Base-by-base conservation (phyloP, 1,140 invertebrate species). In the Drosophila paulistorum region DNA sequence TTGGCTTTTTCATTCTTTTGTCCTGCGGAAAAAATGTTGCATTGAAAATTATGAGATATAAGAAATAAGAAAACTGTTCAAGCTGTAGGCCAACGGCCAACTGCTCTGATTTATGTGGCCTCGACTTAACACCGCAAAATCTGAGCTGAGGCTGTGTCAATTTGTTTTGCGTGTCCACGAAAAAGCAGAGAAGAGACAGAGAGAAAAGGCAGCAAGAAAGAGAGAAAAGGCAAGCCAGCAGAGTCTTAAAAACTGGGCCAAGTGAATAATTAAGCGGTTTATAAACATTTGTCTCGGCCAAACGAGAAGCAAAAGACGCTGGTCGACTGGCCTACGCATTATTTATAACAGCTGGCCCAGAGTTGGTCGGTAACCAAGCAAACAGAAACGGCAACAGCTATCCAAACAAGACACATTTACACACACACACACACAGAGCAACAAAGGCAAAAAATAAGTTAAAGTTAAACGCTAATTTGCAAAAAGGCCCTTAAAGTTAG, bases 211-310 rank as follows among this genome's bases (percentile, higher is more conserved):
- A 57, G 35, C 42, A 37, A 17, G 41, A 9, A 64, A 42, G 57
- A 10, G 20, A 55, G 37, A 17, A 10, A 6, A 48, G 33, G 13
- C 39, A 17, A n/a, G 7, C 9, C 20, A 37, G 57, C 61, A 68
- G 74, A 41, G 65, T 59, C 62, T 64, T 71, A 71, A 86, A 84
- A 87, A 79, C 59, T 77, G 77, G 85, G 84, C 67, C 84, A 89
- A 89, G 84, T 89, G 84, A 87, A 84, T 87, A 89, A 87, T 87
- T 87, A 87, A 87, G 84, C 84, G 84, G 84, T 89, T 89, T 89
- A 89, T 84, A 89, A 89, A 89, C 84, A 89, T 89, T 89, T 89
- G 84, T 87, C 84, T 89, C 80, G 74, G 73, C 69, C 82, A 74
- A 45, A 39, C 42, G 51, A 35, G 13, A 14, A 58, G 68, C 42